Conservation (phyloP, 1,140 invertebrate genomes). For the Heliconius eleuchia region DNA sequence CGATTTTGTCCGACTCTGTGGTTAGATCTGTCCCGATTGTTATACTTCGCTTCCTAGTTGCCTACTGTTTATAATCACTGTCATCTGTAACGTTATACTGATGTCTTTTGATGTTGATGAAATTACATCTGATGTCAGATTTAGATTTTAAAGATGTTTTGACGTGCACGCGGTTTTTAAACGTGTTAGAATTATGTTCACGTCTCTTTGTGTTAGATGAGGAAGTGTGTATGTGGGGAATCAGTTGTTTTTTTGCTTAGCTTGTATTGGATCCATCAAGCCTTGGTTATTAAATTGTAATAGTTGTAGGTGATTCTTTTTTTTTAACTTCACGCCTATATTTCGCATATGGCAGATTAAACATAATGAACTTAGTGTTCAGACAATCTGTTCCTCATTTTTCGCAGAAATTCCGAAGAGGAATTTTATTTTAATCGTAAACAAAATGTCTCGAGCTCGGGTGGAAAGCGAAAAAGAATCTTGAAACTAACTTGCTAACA, state of each 20-base stretch:
- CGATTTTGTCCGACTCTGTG: conserved; percentile 47
- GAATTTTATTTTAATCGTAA: background rate
- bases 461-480: no score
- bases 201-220: background rate
- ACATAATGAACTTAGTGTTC: no score
- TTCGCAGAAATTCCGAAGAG: background rate
- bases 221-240: background rate
- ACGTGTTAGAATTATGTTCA: background rate
- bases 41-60: background rate
- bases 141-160: conserved; percentile 6
- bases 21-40: conserved; percentile 38
- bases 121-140: background rate
- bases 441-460: no score
- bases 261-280: no score
- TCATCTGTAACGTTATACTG: background rate
- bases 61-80: conserved; percentile 17
- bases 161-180: background rate
- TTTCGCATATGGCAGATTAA: no score
- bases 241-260: background rate
- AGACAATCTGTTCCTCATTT: background rate
- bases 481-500: no score
- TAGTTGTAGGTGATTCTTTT: no score
- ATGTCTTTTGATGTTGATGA: conserved; percentile 8
- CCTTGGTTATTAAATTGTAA: no score
- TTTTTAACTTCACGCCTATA: no score